Evolutionary conservation across 2,113 vertebrate species (phyloP).

Genomic region (Grammomys dolichurus): DNA sequence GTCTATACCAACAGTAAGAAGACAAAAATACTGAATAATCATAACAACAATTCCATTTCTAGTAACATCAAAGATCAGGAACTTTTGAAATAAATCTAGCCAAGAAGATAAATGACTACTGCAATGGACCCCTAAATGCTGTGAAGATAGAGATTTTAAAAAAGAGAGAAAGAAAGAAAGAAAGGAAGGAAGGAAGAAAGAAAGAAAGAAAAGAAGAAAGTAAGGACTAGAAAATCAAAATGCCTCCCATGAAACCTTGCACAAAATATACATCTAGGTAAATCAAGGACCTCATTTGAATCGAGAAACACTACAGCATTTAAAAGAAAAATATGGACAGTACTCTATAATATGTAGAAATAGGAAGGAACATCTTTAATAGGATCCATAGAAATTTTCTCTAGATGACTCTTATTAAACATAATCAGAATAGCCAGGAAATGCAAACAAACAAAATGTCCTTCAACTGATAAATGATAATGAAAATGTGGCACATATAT

Average conservation of each 20-base stretch:
- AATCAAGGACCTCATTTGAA: not conserved
- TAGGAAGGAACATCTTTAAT: not conserved
- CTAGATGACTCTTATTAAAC: too few relatives aligned
- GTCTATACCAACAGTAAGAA: not conserved
- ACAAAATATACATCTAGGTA: not conserved
- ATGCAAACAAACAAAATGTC: too few relatives aligned
- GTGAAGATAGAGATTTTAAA: not conserved
- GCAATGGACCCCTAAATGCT: not conserved
- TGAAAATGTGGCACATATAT: not conserved
- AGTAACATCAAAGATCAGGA: not conserved
- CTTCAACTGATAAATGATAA: too few relatives aligned
- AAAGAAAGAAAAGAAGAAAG: too few relatives aligned
- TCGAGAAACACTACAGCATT: not conserved
- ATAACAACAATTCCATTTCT: not conserved
- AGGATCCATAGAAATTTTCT: not conserved
- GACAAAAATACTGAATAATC: too few relatives aligned
- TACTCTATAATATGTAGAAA: not conserved
- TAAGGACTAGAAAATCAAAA: not conserved
- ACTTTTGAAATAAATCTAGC: not conserved
- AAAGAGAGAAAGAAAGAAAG: too few relatives aligned
- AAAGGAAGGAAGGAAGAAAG: too few relatives aligned
- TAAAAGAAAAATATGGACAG: not conserved
- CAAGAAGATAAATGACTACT: not conserved
- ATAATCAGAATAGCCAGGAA: too few relatives aligned
- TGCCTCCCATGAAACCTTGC: not conserved